Evolutionary conservation across 2,888 invertebrate species (phyloP).

Genomic region (Globia sparganii): DNA sequence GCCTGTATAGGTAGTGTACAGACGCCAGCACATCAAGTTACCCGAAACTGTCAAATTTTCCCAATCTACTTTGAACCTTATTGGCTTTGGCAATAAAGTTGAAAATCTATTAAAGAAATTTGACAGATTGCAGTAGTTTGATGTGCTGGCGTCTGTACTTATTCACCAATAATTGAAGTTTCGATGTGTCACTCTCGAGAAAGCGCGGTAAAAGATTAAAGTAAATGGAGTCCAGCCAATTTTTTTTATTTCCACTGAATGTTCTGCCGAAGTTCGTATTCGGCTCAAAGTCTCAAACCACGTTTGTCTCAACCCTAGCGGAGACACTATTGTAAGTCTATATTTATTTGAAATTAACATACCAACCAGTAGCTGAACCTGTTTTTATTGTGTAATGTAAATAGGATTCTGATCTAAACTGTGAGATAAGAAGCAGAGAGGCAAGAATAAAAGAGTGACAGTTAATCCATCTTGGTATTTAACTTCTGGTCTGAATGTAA

Average conservation of each 20-base stretch:
- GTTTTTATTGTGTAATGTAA: slow-evolving; percentile 41
- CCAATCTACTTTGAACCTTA: too few relatives aligned
- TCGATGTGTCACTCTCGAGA: background rate
- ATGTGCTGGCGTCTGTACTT: too few relatives aligned
- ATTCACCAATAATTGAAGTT: background rate
- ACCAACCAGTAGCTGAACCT: slow-evolving; percentile 33
- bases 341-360: slow-evolving; percentile 41
- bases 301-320: background rate
- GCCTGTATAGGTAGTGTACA: background rate
- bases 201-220: too few relatives aligned
- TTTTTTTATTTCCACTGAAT: background rate
- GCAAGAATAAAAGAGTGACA: slow-evolving; percentile 1
- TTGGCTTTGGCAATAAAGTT: too few relatives aligned
- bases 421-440: slow-evolving; percentile 3
- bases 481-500: background rate
- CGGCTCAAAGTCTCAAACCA: background rate
- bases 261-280: background rate
- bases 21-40: too few relatives aligned
- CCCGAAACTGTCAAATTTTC: too few relatives aligned
- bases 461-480: background rate
- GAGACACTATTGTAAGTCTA: slow-evolving; percentile 35
- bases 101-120: too few relatives aligned
- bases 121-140: too few relatives aligned
- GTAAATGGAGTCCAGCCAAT: rapidly evolving
- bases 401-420: slow-evolving; percentile 11